Evolutionary conservation across 2,113 vertebrate species (phyloP), one percentile per base, ranked within the genome.

Genomic region (Callospermophilus lateralis): DNA sequence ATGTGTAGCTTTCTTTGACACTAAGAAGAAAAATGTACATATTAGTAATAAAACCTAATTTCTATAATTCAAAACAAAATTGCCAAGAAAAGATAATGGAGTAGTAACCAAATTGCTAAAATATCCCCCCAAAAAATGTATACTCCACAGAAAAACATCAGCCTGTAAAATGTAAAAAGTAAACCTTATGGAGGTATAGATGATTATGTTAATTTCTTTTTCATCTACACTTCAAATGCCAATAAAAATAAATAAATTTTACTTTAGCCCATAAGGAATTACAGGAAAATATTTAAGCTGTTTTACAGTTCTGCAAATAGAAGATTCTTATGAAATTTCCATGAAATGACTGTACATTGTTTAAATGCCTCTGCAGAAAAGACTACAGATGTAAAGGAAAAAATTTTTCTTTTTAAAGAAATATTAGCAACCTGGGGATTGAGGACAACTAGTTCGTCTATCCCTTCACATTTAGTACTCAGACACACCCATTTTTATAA

Each of bases 41-140:
- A n/a, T 73, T n/a, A 89, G 30, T 37, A 83, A 78, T 58, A 48
- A 89, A 89, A 55, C 73, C 39, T 92, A 72, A 32, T 77, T 94
- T 95, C 42, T 92, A 42, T 19, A 87, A 80, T 84, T 97, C 42
- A 61, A 72, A 93, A 85, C 24, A 68, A 94, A 93, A 51, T 53
- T 39, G 48, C 37, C 7, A 77, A n/a, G 24, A 30, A 73, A 90
- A 84, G 61, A 53, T 92, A 90, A 81, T 19, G 22, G 32, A 88
- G 48, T 63, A 61, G 32, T 53, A 93, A 34, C 8, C 34, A 77
- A 92, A 81, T 0, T 84, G 22, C n/a, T 39, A 92, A 84, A 93
- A 73, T 70, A 85, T n/a, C 19, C 6, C 39, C 6, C 9, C 32
- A 3, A 20, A 92, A 73, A n/a, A 61, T 51, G 15, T 48, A 76